phyloP scores from a whole-genome alignment of 2,888 invertebrate genomes.

The Drosophila vallismaia region DNA sequence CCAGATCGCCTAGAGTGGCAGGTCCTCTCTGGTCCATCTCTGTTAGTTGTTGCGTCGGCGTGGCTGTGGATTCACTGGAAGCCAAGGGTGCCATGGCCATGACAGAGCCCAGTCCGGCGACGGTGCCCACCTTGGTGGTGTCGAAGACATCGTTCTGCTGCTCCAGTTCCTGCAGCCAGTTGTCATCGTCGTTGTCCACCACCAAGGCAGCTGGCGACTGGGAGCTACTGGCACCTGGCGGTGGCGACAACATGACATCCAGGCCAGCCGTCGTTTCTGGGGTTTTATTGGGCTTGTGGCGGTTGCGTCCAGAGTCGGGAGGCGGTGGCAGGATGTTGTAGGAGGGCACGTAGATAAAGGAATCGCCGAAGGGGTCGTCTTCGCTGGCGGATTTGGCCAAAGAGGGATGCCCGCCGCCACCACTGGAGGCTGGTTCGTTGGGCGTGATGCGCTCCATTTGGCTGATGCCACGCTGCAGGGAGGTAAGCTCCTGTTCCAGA shows the following conservation, averaged over 20 bases:
- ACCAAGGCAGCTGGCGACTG: constrained; percentile 44
- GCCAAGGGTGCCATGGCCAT: constrained; percentile 75
- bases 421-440: constrained; percentile 86
- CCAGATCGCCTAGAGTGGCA: constrained; percentile 20
- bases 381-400: constrained; percentile 84
- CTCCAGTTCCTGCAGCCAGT: constrained; percentile 81
- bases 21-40: constrained; percentile 37
- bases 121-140: constrained; percentile 70
- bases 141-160: constrained; percentile 82
- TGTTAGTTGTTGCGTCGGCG: constrained; percentile 72
- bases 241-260: constrained; percentile 63
- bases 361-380: constrained; percentile 90
- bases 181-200: constrained; percentile 74
- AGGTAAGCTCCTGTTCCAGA: constrained; percentile 93
- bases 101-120: constrained; percentile 29
- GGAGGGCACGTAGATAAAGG: constrained; percentile 87
- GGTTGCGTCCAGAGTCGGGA: constrained; percentile 83
- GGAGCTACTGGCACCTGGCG: constrained; percentile 51
- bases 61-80: constrained; percentile 72
- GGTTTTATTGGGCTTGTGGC: constrained; percentile 81
- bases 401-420: constrained; percentile 20
- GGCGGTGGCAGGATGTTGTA: constrained; percentile 83
- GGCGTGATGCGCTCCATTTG: constrained; percentile 94
- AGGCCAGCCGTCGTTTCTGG: constrained; percentile 56
- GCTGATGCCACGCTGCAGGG: constrained; percentile 92